phyloP scores from a whole-genome alignment of 2,797 vertebrate species.

The Choloepus didactylus region DNA sequence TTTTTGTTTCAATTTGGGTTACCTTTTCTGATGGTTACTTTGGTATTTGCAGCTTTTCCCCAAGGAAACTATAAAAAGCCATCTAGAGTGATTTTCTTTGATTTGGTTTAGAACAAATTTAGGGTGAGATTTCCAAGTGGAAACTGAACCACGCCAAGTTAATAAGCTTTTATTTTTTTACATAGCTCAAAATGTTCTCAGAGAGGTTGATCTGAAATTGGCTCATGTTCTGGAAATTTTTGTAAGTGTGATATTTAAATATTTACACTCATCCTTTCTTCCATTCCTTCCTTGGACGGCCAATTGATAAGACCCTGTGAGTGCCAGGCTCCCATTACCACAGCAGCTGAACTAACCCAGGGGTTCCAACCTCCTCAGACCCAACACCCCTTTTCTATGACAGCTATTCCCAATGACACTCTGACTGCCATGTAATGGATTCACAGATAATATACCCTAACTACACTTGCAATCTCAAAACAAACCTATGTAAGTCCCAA shows the following conservation, averaged over 20 bases:
- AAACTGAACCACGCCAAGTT: background rate
- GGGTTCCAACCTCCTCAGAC: background rate
- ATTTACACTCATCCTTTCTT: background rate
- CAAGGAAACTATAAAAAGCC: background rate
- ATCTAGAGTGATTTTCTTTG: background rate
- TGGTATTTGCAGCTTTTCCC: constrained; percentile 37
- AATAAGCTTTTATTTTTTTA: background rate
- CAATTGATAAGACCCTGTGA: background rate
- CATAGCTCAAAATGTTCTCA: background rate
- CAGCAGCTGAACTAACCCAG: background rate
- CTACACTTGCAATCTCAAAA: background rate
- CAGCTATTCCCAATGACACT: background rate
- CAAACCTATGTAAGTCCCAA: background rate
- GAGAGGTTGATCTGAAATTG: background rate
- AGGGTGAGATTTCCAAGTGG: constrained; percentile 37
- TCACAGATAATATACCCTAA: background rate
- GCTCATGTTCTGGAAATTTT: background rate
- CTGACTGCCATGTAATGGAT: background rate
- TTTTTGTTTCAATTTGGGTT: background rate
- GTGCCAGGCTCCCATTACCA: too few relatives aligned
- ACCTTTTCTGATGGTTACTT: background rate
- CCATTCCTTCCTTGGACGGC: background rate
- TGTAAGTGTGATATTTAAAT: background rate
- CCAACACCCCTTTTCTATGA: background rate
- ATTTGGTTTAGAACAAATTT: constrained; percentile 18